A percentile compares a stretch with the other conserved stretches of the same genome.
phyloP scores from a whole-genome alignment of 2,113 vertebrate genomes.

The Phyllostomus discolor region DNA sequence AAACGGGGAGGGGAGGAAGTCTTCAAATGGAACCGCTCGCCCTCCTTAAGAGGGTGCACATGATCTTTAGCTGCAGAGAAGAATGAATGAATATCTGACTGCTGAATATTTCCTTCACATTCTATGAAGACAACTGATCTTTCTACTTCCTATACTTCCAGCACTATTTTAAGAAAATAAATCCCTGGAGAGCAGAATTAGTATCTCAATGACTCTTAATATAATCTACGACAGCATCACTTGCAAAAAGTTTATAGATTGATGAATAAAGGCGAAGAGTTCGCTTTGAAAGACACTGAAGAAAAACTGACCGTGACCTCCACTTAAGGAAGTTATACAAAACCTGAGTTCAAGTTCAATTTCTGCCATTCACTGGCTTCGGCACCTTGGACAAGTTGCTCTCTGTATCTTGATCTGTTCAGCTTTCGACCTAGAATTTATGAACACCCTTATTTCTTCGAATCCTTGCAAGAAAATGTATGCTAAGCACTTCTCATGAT shows the following conservation, averaged over 20 bases:
- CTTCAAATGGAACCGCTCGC: constrained; percentile 20
- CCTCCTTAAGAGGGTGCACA: neutral
- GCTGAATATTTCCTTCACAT: neutral
- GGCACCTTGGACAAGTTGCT: neutral
- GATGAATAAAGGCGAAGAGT: neutral
- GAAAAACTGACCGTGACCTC: neutral
- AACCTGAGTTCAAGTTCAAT: neutral
- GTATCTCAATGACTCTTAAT: neutral
- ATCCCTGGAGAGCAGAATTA: neutral
- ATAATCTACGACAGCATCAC: neutral
- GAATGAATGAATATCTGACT: neutral
- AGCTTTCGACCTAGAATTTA: neutral
- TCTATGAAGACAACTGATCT: neutral
- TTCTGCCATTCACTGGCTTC: neutral
- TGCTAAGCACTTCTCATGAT: neutral
- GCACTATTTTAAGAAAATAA: neutral
- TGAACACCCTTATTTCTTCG: neutral
- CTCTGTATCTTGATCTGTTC: neutral
- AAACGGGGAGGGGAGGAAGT: constrained; percentile 13
- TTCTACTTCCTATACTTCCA: neutral
- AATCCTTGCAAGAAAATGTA: neutral
- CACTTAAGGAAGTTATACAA: neutral
- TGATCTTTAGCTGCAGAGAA: neutral
- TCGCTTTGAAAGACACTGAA: neutral
- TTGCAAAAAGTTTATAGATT: neutral